Percentiles rank a stretch among this genome's conserved stretches.
Evolutionary conservation across 1,140 invertebrate genomes (phyloP).

Genomic region (Ctenoplectra terminalis): DNA sequence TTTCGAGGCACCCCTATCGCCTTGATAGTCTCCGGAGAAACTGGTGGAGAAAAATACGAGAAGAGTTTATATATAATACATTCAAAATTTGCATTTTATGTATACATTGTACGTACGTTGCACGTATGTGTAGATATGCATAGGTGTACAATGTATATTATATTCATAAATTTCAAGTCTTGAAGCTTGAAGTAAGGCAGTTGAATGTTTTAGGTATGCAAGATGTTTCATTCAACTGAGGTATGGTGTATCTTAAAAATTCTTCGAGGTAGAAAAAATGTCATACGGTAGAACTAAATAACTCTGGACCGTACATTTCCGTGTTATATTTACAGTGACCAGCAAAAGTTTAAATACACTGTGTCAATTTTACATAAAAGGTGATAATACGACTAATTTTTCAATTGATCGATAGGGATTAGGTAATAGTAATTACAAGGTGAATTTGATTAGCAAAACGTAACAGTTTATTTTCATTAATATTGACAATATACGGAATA

Average conservation of each 20-base stretch:
- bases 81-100: not conserved
- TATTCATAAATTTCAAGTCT: not conserved
- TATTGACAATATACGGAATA: no score
- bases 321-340: no score
- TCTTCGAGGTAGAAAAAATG: no score
- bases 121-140: not conserved
- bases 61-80: not conserved
- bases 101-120: not conserved
- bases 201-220: not conserved
- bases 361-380: no score
- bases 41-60: not conserved
- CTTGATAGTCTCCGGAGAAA: conserved; percentile 33
- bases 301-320: no score
- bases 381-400: no score
- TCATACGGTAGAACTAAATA: no score
- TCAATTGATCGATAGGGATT: no score
- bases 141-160: not conserved
- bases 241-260: not conserved
- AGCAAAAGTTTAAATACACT: no score
- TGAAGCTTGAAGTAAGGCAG: not conserved
- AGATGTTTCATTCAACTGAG: not conserved
- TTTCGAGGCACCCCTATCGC: conserved; percentile 36
- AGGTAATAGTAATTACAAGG: no score
- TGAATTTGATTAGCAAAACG: no score
- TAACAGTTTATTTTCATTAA: no score